Evolutionary conservation across 2,797 vertebrate genomes (phyloP), one percentile per base, ranked within the genome.

Genomic region (Gobio occitaniae): DNA sequence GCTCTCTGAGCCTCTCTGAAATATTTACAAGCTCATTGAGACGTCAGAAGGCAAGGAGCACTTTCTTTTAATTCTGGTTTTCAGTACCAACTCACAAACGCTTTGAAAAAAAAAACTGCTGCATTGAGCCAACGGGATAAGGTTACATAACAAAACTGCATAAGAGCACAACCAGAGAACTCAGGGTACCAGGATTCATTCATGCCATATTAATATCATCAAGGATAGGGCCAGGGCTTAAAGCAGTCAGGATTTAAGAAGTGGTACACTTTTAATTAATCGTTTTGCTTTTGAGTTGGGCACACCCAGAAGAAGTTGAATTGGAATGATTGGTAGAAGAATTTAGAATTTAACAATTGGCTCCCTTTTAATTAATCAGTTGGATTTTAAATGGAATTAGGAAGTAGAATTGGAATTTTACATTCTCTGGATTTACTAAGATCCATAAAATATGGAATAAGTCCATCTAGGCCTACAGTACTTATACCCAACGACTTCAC

Each of bases 101-200:
- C 75, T 78, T 78, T 78, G 29, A 71, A 54, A 54, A 25, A 54
- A 25, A 25, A 79, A 75, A 69, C 4, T 69, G 63, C 68, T n/a
- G 68, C 15, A 65, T 6, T 7, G 84, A 63, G 68, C 48, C 56
- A 59, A 79, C 47, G 69, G 78, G 36, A 72, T 41, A 69, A 59
- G 38, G 78, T 84, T 87, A 85, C n/a, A 29, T 77, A 88, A 88
- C 86, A 82, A 84, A 78, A 87, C 91, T 90, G 92, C 92, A 79
- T 52, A 88, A 89, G 90, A 82, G 78, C 16, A 48, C 12, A 74
- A 80, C 17, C 79, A 41, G 68, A 68, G 82, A 68, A 41, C 21
- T 66, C 21, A 17, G 72, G 29, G 72, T 84, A 66, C 85, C 36
- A 65, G 54, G 12, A 17, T 61, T 56, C 61, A 76, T 66, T 66